Conservation (phyloP, 1,140 invertebrate species). For the Lethrus apterus region DNA sequence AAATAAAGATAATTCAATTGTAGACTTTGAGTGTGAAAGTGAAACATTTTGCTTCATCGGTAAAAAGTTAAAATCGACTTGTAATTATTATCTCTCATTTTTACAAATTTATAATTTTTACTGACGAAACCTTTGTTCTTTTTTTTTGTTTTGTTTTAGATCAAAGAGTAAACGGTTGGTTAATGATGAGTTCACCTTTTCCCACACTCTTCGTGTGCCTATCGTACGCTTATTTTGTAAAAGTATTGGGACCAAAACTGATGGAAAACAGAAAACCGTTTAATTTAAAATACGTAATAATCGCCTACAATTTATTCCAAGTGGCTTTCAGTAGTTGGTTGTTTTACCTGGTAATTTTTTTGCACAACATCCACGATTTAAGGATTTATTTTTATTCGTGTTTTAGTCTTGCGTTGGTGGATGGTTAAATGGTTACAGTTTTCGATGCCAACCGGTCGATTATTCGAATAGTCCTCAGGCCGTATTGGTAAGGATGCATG, state of each 20-base stretch:
- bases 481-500: slow-evolving; percentile 61
- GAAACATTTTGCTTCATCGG: not conserved
- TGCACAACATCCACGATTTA: not conserved
- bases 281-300: slow-evolving; percentile 54
- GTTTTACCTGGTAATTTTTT: slow-evolving; percentile 30
- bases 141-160: slow-evolving; percentile 48
- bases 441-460: slow-evolving; percentile 89
- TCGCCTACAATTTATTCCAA: slow-evolving; percentile 63
- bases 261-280: slow-evolving; percentile 63
- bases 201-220: slow-evolving; percentile 73
- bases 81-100: not conserved
- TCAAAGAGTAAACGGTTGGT: slow-evolving; percentile 75
- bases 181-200: slow-evolving; percentile 74
- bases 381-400: not conserved
- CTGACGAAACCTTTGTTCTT: not conserved
- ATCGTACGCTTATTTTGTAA: slow-evolving; percentile 65
- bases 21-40: not conserved
- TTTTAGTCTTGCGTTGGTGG: slow-evolving; percentile 50
- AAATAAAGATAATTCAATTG: not conserved
- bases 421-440: slow-evolving; percentile 82
- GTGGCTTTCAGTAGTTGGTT: slow-evolving; percentile 47
- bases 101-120: not conserved
- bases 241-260: slow-evolving; percentile 59
- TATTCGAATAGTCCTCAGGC: slow-evolving; percentile 78
- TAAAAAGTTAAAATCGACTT: too few species aligned